A percentile compares a stretch with the other conserved stretches of the same genome.
Evolutionary conservation across 2,113 vertebrate genomes (phyloP).

Genomic region (Montifringilla adamsi): DNA sequence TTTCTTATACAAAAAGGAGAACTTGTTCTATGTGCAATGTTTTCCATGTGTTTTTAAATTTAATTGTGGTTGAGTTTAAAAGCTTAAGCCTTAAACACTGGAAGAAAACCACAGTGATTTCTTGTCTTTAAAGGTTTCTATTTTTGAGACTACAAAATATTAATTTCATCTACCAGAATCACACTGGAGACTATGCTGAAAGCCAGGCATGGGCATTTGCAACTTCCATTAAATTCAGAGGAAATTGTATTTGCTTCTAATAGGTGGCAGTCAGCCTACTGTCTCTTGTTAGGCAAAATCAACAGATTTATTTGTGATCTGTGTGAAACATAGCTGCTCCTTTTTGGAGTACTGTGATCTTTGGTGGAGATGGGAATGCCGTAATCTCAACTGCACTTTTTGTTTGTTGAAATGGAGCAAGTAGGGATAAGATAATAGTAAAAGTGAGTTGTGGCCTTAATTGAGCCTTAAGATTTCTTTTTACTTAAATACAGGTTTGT

Average conservation of each 20-base stretch:
- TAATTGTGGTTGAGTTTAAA: background rate
- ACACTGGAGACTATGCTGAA: background rate
- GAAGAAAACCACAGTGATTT: background rate
- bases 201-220: background rate
- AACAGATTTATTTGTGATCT: background rate
- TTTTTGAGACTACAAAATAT: background rate
- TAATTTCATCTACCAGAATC: background rate
- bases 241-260: background rate
- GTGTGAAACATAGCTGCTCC: background rate
- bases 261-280: background rate
- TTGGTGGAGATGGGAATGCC: background rate
- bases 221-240: background rate
- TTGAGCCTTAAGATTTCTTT: constrained; percentile 11
- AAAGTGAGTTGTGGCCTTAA: background rate
- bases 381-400: background rate
- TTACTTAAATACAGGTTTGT: constrained; percentile 83
- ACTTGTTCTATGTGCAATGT: background rate
- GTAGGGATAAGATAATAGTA: background rate
- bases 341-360: background rate
- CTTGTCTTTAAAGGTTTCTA: background rate
- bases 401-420: background rate
- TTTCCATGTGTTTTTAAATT: background rate
- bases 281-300: background rate
- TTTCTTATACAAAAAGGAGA: background rate
- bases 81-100: background rate